Conservation (phyloP, 2,113 vertebrate species). For the Himantopus leucocephalus region DNA sequence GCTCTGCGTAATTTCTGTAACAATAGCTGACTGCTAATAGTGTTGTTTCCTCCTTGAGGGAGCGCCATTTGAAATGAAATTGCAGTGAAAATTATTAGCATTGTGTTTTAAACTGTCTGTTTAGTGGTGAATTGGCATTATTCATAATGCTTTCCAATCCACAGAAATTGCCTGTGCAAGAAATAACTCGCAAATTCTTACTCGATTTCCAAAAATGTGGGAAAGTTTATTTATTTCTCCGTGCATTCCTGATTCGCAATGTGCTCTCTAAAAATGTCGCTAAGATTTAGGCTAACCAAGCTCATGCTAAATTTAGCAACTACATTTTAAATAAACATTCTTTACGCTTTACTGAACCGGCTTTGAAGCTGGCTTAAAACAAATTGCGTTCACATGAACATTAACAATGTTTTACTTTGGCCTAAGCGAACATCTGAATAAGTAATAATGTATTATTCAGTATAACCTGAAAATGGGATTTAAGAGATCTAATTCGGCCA, state of each 20-base stretch:
- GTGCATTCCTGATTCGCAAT: conserved; percentile 92
- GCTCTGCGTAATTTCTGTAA: not conserved
- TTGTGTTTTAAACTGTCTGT: not conserved
- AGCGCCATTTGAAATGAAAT: not conserved
- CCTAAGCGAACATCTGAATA: conserved; percentile 22
- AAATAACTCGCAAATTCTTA: conserved; percentile 77
- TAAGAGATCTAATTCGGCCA: not conserved
- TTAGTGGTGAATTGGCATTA: not conserved
- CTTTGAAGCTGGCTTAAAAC: conserved; percentile 42
- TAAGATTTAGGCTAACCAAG: conserved; percentile 73
- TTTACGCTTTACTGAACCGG: conserved; percentile 68
- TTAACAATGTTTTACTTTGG: conserved; percentile 26
- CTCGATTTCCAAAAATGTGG: conserved; percentile 87
- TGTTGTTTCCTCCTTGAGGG: not conserved
- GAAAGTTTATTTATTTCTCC: conserved; percentile 96
- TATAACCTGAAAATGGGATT: conserved; percentile 24
- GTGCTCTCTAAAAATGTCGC: conserved; percentile 80
- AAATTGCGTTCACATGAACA: conserved; percentile 20
- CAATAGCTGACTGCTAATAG: not conserved
- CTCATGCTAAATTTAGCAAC: conserved; percentile 87
- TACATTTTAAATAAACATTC: conserved; percentile 76
- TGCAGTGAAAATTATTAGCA: not conserved
- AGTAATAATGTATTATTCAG: not conserved
- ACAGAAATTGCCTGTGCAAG: conserved; percentile 61
- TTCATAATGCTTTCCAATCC: not conserved